Percentiles rank a stretch among this genome's conserved stretches.
phyloP scores from a whole-genome alignment of 2,888 invertebrate species.

The Lasioglossum malachurum region DNA sequence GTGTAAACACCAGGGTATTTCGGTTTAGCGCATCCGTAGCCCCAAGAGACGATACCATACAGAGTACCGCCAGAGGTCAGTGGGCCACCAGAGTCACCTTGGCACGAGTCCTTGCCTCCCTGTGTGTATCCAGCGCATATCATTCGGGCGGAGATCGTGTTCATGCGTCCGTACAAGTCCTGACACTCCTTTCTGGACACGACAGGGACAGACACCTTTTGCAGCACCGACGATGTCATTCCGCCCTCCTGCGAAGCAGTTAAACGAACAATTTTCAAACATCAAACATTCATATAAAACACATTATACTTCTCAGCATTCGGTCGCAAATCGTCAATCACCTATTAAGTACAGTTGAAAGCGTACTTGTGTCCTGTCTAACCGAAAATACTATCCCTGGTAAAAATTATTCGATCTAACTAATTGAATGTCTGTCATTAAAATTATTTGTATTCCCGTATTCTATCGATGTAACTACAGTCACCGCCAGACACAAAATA shows the following conservation, averaged over 20 bases:
- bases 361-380: background rate
- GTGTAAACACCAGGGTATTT: conserved; percentile 87
- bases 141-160: conserved; percentile 86
- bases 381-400: too few species aligned
- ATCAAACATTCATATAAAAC: background rate
- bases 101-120: conserved; percentile 87
- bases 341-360: background rate
- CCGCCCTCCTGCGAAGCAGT: conserved; percentile 67
- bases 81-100: conserved; percentile 87
- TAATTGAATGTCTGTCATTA: background rate
- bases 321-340: background rate
- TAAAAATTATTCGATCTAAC: background rate
- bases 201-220: conserved; percentile 85
- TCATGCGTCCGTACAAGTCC: conserved; percentile 83
- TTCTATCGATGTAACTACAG: too few species aligned
- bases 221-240: conserved; percentile 83
- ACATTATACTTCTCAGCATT: background rate
- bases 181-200: conserved; percentile 84
- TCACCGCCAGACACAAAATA: too few species aligned
- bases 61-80: conserved; percentile 84
- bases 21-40: conserved; percentile 85
- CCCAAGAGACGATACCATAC: conserved; percentile 87
- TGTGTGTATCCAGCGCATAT: conserved; percentile 87
- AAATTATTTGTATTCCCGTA: background rate
- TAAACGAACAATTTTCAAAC: background rate